A percentile compares a stretch with the other conserved stretches of the same genome.
phyloP scores from a whole-genome alignment of 2,797 vertebrate genomes.

The Protosalanx chinensis region DNA sequence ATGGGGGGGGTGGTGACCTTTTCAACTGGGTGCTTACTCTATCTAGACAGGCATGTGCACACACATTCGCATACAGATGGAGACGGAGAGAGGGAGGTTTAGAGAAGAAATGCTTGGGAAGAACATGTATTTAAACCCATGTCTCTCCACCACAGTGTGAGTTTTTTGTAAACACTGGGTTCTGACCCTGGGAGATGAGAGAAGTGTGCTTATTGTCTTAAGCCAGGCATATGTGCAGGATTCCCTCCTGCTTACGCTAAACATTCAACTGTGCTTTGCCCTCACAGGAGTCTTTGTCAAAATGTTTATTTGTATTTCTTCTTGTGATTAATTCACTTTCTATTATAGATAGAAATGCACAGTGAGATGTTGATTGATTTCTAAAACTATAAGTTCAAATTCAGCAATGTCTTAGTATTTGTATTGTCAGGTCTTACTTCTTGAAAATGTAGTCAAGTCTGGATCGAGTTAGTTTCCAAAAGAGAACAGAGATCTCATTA shows the following conservation, averaged over 20 bases:
- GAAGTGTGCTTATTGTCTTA: constrained; percentile 35
- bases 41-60: neutral
- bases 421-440: too few relatives aligned
- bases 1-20: constrained; percentile 12
- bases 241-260: constrained; percentile 43
- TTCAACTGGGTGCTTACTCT: constrained; percentile 7
- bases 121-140: constrained; percentile 33
- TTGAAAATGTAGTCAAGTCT: too few relatives aligned
- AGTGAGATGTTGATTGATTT: too few relatives aligned
- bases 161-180: constrained; percentile 37
- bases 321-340: neutral
- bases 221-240: constrained; percentile 27
- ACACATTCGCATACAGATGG: neutral
- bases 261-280: constrained; percentile 21
- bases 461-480: neutral
- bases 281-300: constrained; percentile 2
- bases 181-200: constrained; percentile 15
- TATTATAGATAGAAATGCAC: too few relatives aligned
- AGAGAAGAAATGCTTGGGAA: neutral
- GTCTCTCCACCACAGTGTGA: constrained; percentile 19
- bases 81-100: neutral
- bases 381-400: too few relatives aligned
- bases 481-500: neutral
- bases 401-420: too few relatives aligned
- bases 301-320: too few relatives aligned